Evolutionary conservation across 1,140 invertebrate genomes (phyloP), one percentile per base, ranked within the genome.

Genomic region (Drosophila auraria): DNA sequence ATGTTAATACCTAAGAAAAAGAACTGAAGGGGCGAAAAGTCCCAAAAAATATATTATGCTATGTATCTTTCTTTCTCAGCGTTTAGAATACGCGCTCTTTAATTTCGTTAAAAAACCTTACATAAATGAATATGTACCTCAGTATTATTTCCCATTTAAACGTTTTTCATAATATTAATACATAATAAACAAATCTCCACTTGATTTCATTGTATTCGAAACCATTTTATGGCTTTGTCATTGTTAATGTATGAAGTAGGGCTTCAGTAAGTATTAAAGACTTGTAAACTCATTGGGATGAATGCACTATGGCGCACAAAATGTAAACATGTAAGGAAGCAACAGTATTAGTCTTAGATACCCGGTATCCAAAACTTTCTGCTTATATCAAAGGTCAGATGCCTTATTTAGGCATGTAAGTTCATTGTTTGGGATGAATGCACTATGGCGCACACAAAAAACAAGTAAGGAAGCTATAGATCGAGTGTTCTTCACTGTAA

Each of bases 121-220:
- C 63, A 70, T 69, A 64, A 69, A 14, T 17, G 38, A 63, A 81
- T 58, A 81, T 76, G 71, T 81, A 76, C 17, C 17, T 12, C 27
- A 36, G 20, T 58, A 38, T 38, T 72, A 64, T 27, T 20, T 38
- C 1, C 20, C 25, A 17, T 77, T 54, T 25, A 14, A 45, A 49
- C 36, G 12, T 56, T 38, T 54, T 12, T 23, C 2, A 1, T 36
- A 36, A 36, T 42, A 54, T 33, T 49, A 25, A n/a, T 30, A 30
- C 12, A 33, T 15, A 9, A 9, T 50, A 14, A 49, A 11, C 17
- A 15, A 38, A 44, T 44, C 6, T 15, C 6, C 30, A 65, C 36
- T 50, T 5, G 14, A 6, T 36, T 38, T 1, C 1, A 20, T 9
- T 23, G 20, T 36, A 36, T 54, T 33, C n/a, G 9, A 2, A 53